Percentiles rank a stretch among this genome's conserved stretches.
These are phyloP conservation scores for Lytechinus variegatus DNA, from an alignment of 35 echinoderm and acorn worm genomes.

Conservation along the genomic window DNA sequence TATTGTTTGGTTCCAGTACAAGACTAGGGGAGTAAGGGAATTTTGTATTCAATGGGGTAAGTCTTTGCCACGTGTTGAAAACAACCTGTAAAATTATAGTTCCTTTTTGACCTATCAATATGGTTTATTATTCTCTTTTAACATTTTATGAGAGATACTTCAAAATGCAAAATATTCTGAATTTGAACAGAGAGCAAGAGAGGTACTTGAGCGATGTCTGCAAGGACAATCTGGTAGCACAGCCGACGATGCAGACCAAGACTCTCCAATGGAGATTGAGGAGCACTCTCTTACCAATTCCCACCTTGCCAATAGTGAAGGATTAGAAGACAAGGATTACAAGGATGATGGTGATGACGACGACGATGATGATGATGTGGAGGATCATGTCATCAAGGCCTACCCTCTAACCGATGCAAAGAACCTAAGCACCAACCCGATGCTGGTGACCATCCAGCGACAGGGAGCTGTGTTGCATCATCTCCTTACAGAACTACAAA, in stretches of 20 bases:
- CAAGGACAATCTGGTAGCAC: neutral
- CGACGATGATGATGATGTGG: neutral
- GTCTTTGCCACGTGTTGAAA: too few relatives aligned
- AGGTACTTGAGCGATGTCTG: neutral
- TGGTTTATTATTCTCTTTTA: too few relatives aligned
- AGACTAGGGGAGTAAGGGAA: too few relatives aligned
- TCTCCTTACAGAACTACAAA: neutral
- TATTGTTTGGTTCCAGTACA: neutral
- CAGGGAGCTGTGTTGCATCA: constrained; percentile 23
- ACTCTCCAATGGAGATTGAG: neutral
- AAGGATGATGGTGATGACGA: neutral
- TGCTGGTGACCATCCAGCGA: neutral
- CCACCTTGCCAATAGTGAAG: neutral
- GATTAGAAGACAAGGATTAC: neutral
- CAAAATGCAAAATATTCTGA: too few relatives aligned
- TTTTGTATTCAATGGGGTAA: too few relatives aligned
- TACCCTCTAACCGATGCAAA: constrained; percentile 31
- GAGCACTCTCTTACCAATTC: neutral
- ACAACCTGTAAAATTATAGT: too few relatives aligned
- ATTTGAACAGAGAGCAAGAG: constrained; percentile 3
- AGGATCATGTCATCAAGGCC: neutral
- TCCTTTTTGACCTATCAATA: too few relatives aligned
- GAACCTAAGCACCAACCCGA: neutral
- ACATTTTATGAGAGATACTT: too few relatives aligned
- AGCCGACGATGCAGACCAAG: neutral